A percentile compares a stretch with the other conserved stretches of the same genome.
These are phyloP conservation scores for Nineta flava DNA, from an alignment of 2,888 invertebrate species.

Conservation along the genomic window DNA sequence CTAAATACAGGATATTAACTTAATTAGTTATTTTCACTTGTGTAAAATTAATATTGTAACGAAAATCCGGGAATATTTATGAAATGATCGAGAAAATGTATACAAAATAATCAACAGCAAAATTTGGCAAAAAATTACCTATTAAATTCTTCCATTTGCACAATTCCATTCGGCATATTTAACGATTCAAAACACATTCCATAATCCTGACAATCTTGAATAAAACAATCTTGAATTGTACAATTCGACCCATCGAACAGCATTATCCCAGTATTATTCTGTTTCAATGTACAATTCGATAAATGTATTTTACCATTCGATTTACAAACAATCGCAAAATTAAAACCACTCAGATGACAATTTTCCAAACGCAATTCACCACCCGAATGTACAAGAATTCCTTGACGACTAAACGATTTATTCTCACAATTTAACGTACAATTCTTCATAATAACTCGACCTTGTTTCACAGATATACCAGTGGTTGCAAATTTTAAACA, in stretches of 20 bases:
- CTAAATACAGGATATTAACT: no score
- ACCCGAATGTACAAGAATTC: slow-evolving; percentile 32
- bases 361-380: slow-evolving; percentile 28
- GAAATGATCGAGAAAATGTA: no score
- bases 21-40: no score
- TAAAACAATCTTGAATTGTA: background rate
- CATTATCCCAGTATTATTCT: background rate
- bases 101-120: no score
- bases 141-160: background rate
- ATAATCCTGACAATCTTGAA: background rate
- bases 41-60: no score
- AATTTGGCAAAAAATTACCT: no score
- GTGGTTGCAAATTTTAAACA: slow-evolving; percentile 34
- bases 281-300: background rate
- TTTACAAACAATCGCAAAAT: slow-evolving; percentile 33
- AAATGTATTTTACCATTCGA: background rate
- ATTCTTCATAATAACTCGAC: slow-evolving; percentile 30
- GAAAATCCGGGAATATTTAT: no score
- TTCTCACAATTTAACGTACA: slow-evolving; percentile 34
- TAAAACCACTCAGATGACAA: slow-evolving; percentile 33
- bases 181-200: background rate
- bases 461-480: slow-evolving; percentile 33
- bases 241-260: background rate
- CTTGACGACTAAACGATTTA: slow-evolving; percentile 34
- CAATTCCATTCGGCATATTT: background rate